A percentile compares a stretch with the other conserved stretches of the same genome.
These are phyloP conservation scores for Phasianus colchicus DNA, from an alignment of 2,113 vertebrate species.

Conservation along the genomic window DNA sequence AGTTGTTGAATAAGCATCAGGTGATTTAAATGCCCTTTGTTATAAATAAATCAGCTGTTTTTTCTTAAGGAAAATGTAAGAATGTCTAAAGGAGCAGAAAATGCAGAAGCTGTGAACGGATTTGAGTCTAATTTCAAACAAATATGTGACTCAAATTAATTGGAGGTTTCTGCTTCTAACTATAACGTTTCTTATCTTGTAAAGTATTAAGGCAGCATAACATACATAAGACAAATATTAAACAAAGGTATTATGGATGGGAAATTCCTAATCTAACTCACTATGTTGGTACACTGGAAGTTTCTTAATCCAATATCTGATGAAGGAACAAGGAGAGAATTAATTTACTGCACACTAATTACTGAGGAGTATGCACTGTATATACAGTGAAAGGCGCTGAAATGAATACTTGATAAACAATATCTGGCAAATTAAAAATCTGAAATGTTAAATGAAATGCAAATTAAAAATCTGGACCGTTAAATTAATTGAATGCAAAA, in stretches of 20 bases:
- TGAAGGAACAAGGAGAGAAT: slow-evolving; percentile 79
- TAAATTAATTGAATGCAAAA: slow-evolving; percentile 83
- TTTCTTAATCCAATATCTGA: slow-evolving; percentile 83
- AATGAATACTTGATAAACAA: slow-evolving; percentile 86
- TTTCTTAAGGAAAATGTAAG: neutral
- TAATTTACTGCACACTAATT: slow-evolving; percentile 84
- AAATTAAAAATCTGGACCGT: slow-evolving; percentile 85
- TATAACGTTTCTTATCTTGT: slow-evolving; percentile 59
- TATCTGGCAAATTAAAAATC: slow-evolving; percentile 85
- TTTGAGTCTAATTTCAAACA: slow-evolving; percentile 51
- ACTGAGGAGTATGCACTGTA: slow-evolving; percentile 75
- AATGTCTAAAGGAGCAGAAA: neutral
- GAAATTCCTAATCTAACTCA: slow-evolving; percentile 67
- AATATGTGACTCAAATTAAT: slow-evolving; percentile 58
- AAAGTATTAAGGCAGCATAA: slow-evolving; percentile 63
- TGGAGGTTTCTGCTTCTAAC: slow-evolving; percentile 65
- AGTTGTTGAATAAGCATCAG: neutral
- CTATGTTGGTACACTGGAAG: slow-evolving; percentile 70
- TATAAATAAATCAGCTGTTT: neutral
- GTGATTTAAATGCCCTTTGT: slow-evolving; percentile 1
- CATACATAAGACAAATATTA: slow-evolving; percentile 64
- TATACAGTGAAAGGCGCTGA: slow-evolving; percentile 74
- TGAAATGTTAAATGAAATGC: slow-evolving; percentile 86
- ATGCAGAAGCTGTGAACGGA: neutral
- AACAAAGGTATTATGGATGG: slow-evolving; percentile 69